Evolutionary conservation across 1,140 invertebrate genomes (phyloP).

Genomic region (Penaeus indicus): DNA sequence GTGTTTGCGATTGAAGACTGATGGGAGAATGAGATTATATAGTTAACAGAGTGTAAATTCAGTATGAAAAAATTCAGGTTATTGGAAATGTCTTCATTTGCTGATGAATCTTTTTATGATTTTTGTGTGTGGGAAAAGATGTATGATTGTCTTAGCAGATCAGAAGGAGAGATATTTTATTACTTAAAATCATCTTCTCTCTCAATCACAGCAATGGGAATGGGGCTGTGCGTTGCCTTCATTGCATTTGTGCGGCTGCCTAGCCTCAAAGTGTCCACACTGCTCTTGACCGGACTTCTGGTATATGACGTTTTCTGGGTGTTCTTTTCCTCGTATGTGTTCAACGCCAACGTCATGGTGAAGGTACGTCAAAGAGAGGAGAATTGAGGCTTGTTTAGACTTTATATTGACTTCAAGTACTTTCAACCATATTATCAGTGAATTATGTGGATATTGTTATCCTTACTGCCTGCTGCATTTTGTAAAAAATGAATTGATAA

Average conservation of each 20-base stretch:
- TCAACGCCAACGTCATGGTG: conserved; percentile 99
- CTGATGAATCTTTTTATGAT: no score
- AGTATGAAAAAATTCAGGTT: conserved; percentile 40
- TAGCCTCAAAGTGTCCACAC: conserved; percentile 95
- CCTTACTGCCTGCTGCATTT: no score
- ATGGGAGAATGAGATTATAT: no score
- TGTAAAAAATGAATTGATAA: no score
- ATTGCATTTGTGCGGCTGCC: conserved; percentile 96
- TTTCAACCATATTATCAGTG: no score
- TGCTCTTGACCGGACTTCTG: conserved; percentile 92
- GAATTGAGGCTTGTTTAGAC: neutral
- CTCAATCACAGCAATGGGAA: conserved; percentile 84
- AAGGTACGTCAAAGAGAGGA: conserved; percentile 77
- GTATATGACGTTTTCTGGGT: conserved; percentile 99
- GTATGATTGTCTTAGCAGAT: no score
- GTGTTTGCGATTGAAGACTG: neutral
- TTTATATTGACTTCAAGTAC: no score
- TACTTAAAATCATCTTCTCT: no score
- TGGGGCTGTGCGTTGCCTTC: conserved; percentile 97
- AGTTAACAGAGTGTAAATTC: no score
- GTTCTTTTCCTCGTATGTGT: conserved; percentile 98
- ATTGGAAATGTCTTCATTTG: conserved; percentile 30
- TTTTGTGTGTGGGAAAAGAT: no score
- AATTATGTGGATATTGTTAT: no score
- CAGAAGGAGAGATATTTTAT: no score